Evolutionary conservation across 2,888 invertebrate genomes (phyloP).

Genomic region (Eupithecia dodoneata): DNA sequence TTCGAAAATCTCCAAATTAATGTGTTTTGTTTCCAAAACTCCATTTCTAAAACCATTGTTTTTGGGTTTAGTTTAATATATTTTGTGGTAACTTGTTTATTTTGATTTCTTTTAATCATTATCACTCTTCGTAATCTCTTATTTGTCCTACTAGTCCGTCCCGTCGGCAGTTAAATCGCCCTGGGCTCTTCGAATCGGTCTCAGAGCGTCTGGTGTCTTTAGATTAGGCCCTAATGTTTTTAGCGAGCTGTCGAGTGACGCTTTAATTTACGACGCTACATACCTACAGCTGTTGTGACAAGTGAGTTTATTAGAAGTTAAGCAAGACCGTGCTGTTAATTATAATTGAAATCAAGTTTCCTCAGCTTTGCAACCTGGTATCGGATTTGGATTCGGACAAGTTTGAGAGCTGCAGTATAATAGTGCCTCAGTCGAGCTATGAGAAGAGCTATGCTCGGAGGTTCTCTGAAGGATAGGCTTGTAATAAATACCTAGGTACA

Average conservation of each 20-base stretch:
- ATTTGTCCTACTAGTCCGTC: neutral
- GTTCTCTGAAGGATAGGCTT: too few species aligned
- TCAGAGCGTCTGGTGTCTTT: conserved; percentile 39
- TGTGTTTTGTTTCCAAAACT: too few species aligned
- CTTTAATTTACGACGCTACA: conserved; percentile 18
- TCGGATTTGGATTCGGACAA: neutral
- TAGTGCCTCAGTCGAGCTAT: neutral
- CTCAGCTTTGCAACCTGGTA: neutral
- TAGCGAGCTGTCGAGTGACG: conserved; percentile 20
- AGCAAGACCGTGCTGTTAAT: neutral
- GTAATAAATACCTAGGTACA: too few species aligned
- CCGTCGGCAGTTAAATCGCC: conserved; percentile 17
- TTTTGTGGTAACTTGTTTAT: neutral
- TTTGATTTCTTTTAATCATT: neutral
- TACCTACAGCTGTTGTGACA: conserved; percentile 13
- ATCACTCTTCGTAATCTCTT: neutral
- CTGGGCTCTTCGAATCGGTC: conserved; percentile 49
- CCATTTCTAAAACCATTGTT: too few species aligned
- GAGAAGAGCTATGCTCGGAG: too few species aligned
- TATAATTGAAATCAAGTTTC: neutral
- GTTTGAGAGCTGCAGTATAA: neutral
- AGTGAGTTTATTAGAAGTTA: neutral
- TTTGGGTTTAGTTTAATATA: too few species aligned
- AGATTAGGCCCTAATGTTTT: conserved; percentile 30
- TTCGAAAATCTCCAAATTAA: too few species aligned